Base-by-base conservation (phyloP, 2,888 invertebrate species). In the Podabrus alpinus region DNA sequence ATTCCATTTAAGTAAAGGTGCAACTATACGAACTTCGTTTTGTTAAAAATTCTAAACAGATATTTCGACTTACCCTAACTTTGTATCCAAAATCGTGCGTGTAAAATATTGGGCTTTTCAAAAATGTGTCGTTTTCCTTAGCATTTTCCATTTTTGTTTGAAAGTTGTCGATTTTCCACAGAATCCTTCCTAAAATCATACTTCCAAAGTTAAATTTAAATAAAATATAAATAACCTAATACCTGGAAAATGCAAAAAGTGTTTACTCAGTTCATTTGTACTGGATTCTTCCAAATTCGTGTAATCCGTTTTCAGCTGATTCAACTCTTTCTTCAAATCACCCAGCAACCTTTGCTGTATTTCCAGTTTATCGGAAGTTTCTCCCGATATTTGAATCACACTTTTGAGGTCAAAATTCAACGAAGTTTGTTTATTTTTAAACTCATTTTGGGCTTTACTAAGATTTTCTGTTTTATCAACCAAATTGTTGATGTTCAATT, bases 31-130 rank as follows among this genome's bases (percentile, higher is more conserved):
- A n/a, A 19, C 19, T n/a, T 62, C 16, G 15, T 16, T 61, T 25
- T 10, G 11, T 1, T 60, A 15, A 13, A 15, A 70, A 17, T 60
- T 16, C 24, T 15, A 16, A 59, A 10, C 24, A 7, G 25, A 24
- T 15, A 15, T 60, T n/a, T 62, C 7, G 24, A 79, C 79, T 83
- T 87, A 93, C 92, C 86, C 93, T 90, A 16, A 94, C 84, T 3
- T 92, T 92, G 85, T 94, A 94, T n/a, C 94, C 94, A 80, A 92
- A 94, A 76, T 91, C 91, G 82, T 90, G 91, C 60, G 92, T 92
- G 60, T 91, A 90, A 84, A 94, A 94, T 77, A 92, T 87, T 0
- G 93, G 92, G 81, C 94, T 94, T 77, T 90, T 90, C 1, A 94
- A 83, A 0, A 92, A 89, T 0, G 90, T 88, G 77, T 92, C 92